These are phyloP conservation scores for Dione juno DNA, from an alignment of 2,888 invertebrate species.

Conservation along the genomic window DNA sequence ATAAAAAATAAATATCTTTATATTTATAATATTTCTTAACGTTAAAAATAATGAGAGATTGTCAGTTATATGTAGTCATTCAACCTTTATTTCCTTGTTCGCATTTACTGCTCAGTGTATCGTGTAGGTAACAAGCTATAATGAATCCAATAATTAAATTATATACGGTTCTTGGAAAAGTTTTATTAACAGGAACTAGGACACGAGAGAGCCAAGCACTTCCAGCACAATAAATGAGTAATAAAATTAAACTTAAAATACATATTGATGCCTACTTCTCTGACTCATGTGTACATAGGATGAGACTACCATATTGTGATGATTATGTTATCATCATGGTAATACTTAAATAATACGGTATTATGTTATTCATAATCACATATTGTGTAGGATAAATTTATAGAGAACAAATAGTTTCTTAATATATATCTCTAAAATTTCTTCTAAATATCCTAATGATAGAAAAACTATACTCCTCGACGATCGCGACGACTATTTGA, in stretches of 20 bases:
- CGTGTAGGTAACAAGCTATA: conserved; percentile 4
- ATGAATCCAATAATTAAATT: conserved; percentile 13
- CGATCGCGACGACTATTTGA: no score
- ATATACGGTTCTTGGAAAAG: conserved; percentile 4
- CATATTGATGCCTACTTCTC: background rate
- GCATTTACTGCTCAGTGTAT: background rate
- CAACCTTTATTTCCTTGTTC: conserved; percentile 15
- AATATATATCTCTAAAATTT: background rate
- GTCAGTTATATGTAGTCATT: background rate
- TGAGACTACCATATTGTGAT: background rate
- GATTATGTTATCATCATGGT: background rate
- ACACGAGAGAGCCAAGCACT: conserved; percentile 1
- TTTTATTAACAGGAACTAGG: conserved; percentile 21
- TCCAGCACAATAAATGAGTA: conserved; percentile 11
- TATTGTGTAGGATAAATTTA: background rate
- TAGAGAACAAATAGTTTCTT: background rate
- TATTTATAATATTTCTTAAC: no score
- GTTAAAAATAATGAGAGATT: background rate
- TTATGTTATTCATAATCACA: background rate
- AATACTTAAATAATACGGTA: background rate
- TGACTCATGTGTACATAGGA: background rate
- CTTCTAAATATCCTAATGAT: background rate
- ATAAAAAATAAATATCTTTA: no score
- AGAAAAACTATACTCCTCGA: no score
- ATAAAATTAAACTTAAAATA: background rate